Evolutionary conservation across 1,140 invertebrate genomes (phyloP).

Genomic region (Drusus annulatus): DNA sequence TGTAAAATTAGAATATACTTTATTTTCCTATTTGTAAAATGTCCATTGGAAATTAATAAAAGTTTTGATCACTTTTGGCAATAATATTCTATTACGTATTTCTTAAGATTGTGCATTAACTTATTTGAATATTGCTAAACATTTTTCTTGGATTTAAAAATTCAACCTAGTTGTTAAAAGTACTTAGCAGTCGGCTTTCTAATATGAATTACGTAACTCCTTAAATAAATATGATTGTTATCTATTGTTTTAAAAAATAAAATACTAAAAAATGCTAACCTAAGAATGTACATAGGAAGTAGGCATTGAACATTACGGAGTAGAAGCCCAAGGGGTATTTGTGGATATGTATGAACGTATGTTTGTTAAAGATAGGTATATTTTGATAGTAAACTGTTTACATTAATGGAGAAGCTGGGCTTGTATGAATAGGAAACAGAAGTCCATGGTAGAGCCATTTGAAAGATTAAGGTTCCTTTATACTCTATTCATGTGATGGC

Average conservation of each 20-base stretch:
- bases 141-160: slow-evolving; percentile 15
- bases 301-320: slow-evolving; percentile 11
- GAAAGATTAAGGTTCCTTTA: slow-evolving; percentile 45
- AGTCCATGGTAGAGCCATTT: slow-evolving; percentile 34
- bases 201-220: neutral
- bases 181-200: slow-evolving; percentile 28
- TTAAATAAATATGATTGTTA: neutral
- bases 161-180: slow-evolving; percentile 16
- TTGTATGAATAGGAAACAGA: slow-evolving; percentile 11
- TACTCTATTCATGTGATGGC: slow-evolving; percentile 41
- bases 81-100: slow-evolving; percentile 46
- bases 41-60: slow-evolving; percentile 51
- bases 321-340: slow-evolving; percentile 47
- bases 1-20: slow-evolving; percentile 48
- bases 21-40: slow-evolving; percentile 51
- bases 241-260: neutral
- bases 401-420: slow-evolving; percentile 26
- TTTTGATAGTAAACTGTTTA: slow-evolving; percentile 57
- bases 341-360: no score
- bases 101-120: slow-evolving; percentile 38
- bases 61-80: slow-evolving; percentile 51
- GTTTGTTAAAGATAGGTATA: slow-evolving; percentile 55
- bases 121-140: slow-evolving; percentile 12
- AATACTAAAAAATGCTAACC: neutral
- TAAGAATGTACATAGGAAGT: slow-evolving; percentile 13